Evolutionary conservation across 1,140 invertebrate genomes (phyloP), one percentile per base, ranked within the genome.

Genomic region (Drosophila lacteicornis): DNA sequence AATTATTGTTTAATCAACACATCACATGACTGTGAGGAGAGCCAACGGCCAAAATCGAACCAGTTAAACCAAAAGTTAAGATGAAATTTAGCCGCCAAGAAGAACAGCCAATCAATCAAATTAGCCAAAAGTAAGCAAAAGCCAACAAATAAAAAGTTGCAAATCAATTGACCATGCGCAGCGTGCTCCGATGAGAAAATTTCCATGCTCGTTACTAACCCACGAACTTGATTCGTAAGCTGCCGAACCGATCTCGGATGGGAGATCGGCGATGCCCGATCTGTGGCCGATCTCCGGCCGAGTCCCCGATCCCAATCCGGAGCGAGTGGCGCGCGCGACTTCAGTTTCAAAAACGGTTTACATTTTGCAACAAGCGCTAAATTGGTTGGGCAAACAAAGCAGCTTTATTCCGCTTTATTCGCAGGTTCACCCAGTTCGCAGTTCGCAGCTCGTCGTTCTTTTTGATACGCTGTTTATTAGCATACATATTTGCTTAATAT

Each of bases 281-380:
- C 59, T 66, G 22, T 9, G 5, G 42, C 57, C 15, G 57, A 65
- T 49, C 75, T 66, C 58, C 59, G 53, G 56, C 46, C 51, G 47
- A 59, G 17, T 49, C 25, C n/a, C 22, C 4, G 58, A 73, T 73
- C 49, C 53, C 57, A 51, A 47, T 73, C 45, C 58, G 43, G 47
- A 75, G 33, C 42, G 58, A 42, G 62, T 71, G 84, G 79, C 77
- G 84, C 77, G 69, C 79, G 81, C 70, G 63, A 66, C 55, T 66
- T 83, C 66, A 79, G 84, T 88, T 90, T 76, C 22, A 74, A 73
- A 84, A 88, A 85, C 82, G 78, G 69, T 88, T 88, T 82, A 70
- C 78, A 76, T 81, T 88, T 88, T 63, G 84, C 84, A 88, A 90
- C 84, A 90, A 88, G 81, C 85, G 70, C 59, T 68, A 67, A 88